Base-by-base conservation (phyloP, 2,888 invertebrate species). In the Polymixis lichenea region DNA sequence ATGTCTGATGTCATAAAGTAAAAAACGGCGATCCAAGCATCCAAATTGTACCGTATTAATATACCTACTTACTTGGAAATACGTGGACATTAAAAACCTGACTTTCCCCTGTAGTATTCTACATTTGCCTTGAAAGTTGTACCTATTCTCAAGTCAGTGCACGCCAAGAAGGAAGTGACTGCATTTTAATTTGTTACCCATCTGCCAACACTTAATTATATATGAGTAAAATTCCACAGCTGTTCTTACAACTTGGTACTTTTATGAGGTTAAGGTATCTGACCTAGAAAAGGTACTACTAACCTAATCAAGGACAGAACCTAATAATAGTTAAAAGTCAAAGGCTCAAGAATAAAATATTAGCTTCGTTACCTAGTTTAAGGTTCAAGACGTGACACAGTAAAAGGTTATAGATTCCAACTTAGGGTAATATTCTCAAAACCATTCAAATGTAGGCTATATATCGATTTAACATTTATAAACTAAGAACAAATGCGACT, bases 101-200 rank as follows among this genome's bases (percentile, higher is more conserved):
- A 82, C 82, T 85, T 82, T 82, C 86, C 71, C 73, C 73, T 66
- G 67, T n/a, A 72, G 58, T 67, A 72, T 55, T 58, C 85, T 67
- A 64, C 67, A 69, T 60, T 82, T 32, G 65, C 83, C 71, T 77
- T 78, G 83, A 83, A 83, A 85, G 73, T 85, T 65, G 64, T 82
- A 38, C 81, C 53, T 75, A 82, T 82, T 85, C 77, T 60, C 38
- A 55, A 83, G 78, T 82, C 83, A 65, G 51, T 62, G 67, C 83
- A 83, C 78, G 86, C 58, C 61, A 72, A 78, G 78, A 78, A 78
- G 86, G 71, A 82, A 85, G 78, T 85, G 4, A 74, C 64, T 82
- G 86, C 73, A 85, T 85, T 82, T 82, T 74, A 82, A 83, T 82
- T 74, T 77, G 73, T 60, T 62, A 74, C 53, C 78, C 86, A 82